Percentiles rank a stretch among this genome's conserved stretches.
Conservation (phyloP, 1,140 invertebrate genomes). For the Holcopasites calliopsidis region DNA sequence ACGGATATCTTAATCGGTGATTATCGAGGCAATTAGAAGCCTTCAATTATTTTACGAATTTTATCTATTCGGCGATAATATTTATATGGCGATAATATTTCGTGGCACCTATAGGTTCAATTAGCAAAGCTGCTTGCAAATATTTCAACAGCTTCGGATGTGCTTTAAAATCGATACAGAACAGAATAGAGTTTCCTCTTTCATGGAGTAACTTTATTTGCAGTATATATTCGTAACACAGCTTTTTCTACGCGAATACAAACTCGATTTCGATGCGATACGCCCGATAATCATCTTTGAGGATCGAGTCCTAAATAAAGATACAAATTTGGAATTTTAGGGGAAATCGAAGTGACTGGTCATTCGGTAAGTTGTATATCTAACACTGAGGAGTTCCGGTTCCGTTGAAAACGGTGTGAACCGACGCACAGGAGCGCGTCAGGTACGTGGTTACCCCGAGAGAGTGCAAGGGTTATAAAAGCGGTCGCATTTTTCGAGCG, state of each 20-base stretch:
- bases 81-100: too few relatives aligned
- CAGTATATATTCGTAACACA: not conserved
- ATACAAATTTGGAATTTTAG: too few relatives aligned
- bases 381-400: constrained; percentile 40
- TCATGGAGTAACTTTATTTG: not conserved
- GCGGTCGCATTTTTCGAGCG: too few relatives aligned
- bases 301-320: not conserved
- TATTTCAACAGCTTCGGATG: not conserved
- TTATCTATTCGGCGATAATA: too few relatives aligned
- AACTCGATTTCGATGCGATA: constrained; percentile 3
- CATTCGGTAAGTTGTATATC: constrained; percentile 42
- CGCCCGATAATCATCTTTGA: constrained; percentile 16
- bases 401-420: constrained; percentile 21
- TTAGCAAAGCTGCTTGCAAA: too few relatives aligned
- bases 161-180: not conserved
- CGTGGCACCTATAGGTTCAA: too few relatives aligned
- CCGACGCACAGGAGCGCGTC: not conserved
- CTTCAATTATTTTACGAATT: too few relatives aligned
- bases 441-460: too few relatives aligned
- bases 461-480: too few relatives aligned
- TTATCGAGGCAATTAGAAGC: too few relatives aligned
- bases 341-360: not conserved
- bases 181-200: not conserved
- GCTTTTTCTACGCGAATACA: not conserved
- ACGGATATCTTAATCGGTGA: too few relatives aligned